A percentile compares a stretch with the other conserved stretches of the same genome.
Evolutionary conservation across 2,888 invertebrate species (phyloP).

Genomic region (Tromatobia lineatoria): DNA sequence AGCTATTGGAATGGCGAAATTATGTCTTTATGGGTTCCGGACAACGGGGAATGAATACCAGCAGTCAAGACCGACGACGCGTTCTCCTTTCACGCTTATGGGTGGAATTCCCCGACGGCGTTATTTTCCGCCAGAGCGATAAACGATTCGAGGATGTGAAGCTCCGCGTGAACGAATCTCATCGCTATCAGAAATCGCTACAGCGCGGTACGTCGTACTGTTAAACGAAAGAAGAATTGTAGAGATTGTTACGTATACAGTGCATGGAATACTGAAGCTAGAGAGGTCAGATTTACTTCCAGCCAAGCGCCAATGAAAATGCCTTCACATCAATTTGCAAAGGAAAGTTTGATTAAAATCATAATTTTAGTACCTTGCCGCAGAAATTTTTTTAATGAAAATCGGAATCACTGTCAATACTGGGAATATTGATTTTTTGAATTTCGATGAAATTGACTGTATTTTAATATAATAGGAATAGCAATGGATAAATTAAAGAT

Average conservation of each 20-base stretch:
- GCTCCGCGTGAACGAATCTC: constrained; percentile 15
- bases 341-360: too few species aligned
- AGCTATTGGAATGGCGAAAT: constrained; percentile 48
- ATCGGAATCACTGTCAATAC: too few species aligned
- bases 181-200: not conserved
- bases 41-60: constrained; percentile 15
- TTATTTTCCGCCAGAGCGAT: constrained; percentile 40
- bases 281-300: too few species aligned
- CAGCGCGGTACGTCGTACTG: not conserved
- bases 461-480: too few species aligned
- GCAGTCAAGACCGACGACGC: not conserved
- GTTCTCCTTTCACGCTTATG: constrained; percentile 17
- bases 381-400: too few species aligned
- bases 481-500: too few species aligned
- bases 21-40: constrained; percentile 50
- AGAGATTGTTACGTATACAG: not conserved
- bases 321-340: too few species aligned
- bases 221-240: not conserved
- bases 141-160: constrained; percentile 35
- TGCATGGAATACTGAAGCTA: not conserved
- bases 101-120: constrained; percentile 33
- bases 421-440: too few species aligned
- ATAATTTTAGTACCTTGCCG: too few species aligned
- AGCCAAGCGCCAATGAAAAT: too few species aligned
- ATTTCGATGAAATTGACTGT: too few species aligned